A percentile compares a stretch with the other conserved stretches of the same genome.
Conservation (phyloP, 2,888 invertebrate species). For the Hipparchia semele region DNA sequence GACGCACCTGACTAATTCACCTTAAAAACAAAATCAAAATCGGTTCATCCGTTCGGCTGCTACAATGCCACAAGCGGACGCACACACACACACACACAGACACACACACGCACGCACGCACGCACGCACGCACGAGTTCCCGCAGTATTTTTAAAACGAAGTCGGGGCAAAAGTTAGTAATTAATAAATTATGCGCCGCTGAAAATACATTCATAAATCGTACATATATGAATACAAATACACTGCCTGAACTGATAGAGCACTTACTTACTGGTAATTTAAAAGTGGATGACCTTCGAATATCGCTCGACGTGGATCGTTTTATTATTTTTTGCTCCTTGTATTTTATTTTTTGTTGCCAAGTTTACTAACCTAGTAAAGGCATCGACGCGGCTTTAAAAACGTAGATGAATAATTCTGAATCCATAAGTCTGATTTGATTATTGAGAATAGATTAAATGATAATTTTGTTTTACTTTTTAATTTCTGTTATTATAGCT, state of each 20-base stretch:
- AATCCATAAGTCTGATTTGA: too few species aligned
- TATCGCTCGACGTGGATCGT: conserved; percentile 8
- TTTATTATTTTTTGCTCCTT: conserved; percentile 11
- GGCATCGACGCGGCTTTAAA: not conserved
- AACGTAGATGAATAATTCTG: not conserved
- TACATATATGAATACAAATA: conserved; percentile 22
- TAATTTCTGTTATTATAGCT: not conserved
- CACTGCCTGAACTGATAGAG: conserved; percentile 30
- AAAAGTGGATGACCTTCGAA: conserved; percentile 37
- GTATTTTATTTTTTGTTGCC: conserved; percentile 1
- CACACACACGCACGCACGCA: too few species aligned
- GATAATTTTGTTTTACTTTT: too few species aligned
- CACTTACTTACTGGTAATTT: conserved; percentile 17
- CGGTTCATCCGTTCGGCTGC: too few species aligned
- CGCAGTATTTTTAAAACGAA: too few species aligned
- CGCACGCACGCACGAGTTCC: too few species aligned
- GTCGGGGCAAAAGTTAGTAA: too few species aligned
- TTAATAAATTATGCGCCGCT: not conserved
- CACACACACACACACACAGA: too few species aligned
- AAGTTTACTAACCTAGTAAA: conserved; percentile 6
- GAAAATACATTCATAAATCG: not conserved
- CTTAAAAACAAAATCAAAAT: too few species aligned
- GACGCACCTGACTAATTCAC: too few species aligned
- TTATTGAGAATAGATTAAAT: too few species aligned
- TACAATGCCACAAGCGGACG: too few species aligned